Percentiles rank a stretch among this genome's conserved stretches.
phyloP scores from a whole-genome alignment of 2,888 invertebrate genomes.

The Octodonta nipae region DNA sequence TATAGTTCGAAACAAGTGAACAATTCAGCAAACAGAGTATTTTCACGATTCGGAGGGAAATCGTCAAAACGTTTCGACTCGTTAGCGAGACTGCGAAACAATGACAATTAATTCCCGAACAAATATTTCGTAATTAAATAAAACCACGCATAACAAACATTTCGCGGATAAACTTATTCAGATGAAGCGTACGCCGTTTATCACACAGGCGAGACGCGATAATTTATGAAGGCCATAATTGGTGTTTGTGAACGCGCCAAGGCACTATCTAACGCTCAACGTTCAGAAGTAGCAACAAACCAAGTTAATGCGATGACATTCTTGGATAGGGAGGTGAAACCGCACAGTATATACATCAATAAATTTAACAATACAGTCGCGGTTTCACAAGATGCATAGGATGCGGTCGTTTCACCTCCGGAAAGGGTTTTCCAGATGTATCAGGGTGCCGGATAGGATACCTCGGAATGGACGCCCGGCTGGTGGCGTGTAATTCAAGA shows the following conservation, averaged over 20 bases:
- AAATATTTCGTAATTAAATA: conserved; percentile 4
- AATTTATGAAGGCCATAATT: conserved; percentile 15
- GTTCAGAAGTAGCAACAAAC: conserved; percentile 13
- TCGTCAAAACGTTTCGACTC: no score
- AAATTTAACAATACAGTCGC: conserved; percentile 30
- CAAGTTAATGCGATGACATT: conserved; percentile 20
- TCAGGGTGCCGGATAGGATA: no score
- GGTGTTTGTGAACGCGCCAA: conserved; percentile 13
- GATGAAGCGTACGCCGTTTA: conserved; percentile 12
- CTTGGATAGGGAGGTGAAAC: conserved; percentile 17
- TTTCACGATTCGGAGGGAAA: no score
- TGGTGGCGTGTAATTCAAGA: no score
- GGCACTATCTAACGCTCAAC: conserved; percentile 15
- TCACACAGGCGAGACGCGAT: conserved; percentile 7
- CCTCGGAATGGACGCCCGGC: no score
- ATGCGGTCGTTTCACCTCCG: no score
- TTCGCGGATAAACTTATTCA: conserved; percentile 15
- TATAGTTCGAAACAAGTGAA: no score
- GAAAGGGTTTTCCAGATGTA: no score
- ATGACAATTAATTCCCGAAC: no score
- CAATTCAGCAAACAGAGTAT: no score
- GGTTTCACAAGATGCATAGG: conserved; percentile 30
- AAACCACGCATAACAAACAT: conserved; percentile 12
- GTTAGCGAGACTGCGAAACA: no score
- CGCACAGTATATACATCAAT: conserved; percentile 28